phyloP scores from a whole-genome alignment of 2,797 vertebrate species.

The Tinamus major region DNA sequence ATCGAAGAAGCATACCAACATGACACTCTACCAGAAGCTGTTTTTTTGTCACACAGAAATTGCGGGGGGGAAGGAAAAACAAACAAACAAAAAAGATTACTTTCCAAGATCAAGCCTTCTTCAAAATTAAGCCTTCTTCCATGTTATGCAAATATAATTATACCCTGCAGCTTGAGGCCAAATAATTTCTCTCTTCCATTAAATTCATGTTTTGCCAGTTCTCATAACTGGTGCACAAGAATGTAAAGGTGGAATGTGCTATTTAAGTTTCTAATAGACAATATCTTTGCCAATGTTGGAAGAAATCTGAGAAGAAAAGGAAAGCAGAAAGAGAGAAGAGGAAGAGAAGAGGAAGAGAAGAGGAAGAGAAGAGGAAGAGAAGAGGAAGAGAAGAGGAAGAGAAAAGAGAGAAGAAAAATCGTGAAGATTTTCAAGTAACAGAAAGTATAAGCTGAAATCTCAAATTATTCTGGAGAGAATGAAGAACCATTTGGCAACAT shows the following conservation, averaged over 20 bases:
- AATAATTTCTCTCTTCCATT: not conserved
- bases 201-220: not conserved
- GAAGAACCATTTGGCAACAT: not conserved
- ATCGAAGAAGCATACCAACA: too few relatives aligned
- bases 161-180: fast-evolving
- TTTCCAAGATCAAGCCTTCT: not conserved
- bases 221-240: not conserved
- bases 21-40: not conserved
- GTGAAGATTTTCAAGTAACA: not conserved
- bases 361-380: too few relatives aligned
- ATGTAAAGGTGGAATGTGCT: not conserved
- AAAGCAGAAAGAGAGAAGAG: not conserved
- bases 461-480: not conserved
- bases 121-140: not conserved
- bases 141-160: not conserved
- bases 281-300: fast-evolving
- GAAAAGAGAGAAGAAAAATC: fast-evolving
- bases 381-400: too few relatives aligned
- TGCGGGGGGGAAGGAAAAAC: too few relatives aligned
- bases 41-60: not conserved
- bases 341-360: too few relatives aligned
- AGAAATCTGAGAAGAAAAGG: not conserved
- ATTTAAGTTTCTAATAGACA: not conserved
- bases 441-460: not conserved
- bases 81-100: not conserved